Evolutionary conservation across 2,888 invertebrate genomes (phyloP), one percentile per base, ranked within the genome.

Genomic region (Drosophila greeni): DNA sequence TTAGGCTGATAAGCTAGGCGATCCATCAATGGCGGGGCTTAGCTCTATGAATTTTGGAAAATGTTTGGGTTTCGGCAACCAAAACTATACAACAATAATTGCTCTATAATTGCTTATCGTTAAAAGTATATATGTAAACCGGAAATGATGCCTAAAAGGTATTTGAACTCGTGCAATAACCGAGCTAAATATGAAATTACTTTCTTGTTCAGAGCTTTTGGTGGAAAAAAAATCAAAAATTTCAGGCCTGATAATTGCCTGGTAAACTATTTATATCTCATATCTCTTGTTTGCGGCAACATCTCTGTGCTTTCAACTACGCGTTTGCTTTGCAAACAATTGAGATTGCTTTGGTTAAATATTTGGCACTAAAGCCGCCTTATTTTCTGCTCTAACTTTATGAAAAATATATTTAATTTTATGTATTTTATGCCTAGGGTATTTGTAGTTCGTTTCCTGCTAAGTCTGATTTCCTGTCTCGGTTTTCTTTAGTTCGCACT

Each of bases 241-340:
- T 16, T 29, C 20, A 16, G 5, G 20, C 20, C 26, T 34, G 59
- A 59, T 58, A 58, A 58, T 59, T 59, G 65, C n/a, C 42, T 52
- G 65, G 51, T 62, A 36, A 51, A 64, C 65, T 62, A 64, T 64
- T 62, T 62, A 64, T 62, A 62, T 34, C 36, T 43, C 52, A 18
- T 62, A 52, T 62, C 51, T 64, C 20, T 37, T 16, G 33, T 55
- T 62, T 39, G 64, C 64, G 36, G 61, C 64, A 51, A 54, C 29
- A 65, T 65, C 45, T 54, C 47, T 66, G 20, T 11, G 54, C 39
- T 47, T 47, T 64, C 40, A 54, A 26, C 65, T 24, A 29, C 31
- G 14, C 55, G 29, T 55, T 65, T 66, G 34, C 66, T 47, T 24
- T 20, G 29, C 36, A 68, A 62, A 78, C 64, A 82, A 43, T 43